Percentiles rank a stretch among this genome's conserved stretches.
phyloP scores from a whole-genome alignment of 2,888 invertebrate genomes.

The Orthosia gothica region DNA sequence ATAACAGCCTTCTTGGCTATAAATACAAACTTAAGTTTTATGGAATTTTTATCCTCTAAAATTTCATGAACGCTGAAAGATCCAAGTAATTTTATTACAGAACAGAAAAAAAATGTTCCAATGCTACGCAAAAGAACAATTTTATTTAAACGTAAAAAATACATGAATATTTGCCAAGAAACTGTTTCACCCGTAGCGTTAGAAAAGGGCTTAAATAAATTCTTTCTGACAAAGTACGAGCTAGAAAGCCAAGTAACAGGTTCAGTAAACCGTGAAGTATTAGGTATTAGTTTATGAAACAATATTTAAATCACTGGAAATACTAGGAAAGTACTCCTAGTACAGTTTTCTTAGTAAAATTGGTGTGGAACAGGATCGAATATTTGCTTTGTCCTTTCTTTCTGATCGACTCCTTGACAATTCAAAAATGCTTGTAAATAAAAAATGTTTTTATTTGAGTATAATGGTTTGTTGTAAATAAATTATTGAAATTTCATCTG shows the following conservation, averaged over 20 bases:
- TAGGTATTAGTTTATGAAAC: background rate
- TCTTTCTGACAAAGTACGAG: background rate
- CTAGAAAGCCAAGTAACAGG: background rate
- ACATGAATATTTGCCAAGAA: background rate
- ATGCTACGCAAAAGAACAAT: background rate
- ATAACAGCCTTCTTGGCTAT: too few relatives aligned
- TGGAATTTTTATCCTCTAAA: too few relatives aligned
- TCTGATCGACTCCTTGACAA: background rate
- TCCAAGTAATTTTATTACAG: background rate
- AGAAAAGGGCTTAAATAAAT: constrained; percentile 8
- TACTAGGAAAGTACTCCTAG: background rate
- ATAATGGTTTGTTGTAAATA: too few relatives aligned
- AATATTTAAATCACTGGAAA: background rate
- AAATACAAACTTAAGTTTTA: too few relatives aligned
- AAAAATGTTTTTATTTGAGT: too few relatives aligned
- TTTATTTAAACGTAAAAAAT: background rate
- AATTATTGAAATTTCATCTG: background rate
- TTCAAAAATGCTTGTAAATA: too few relatives aligned
- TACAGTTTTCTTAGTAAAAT: background rate
- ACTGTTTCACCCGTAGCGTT: background rate
- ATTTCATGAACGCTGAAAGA: too few relatives aligned
- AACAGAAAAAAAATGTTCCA: background rate
- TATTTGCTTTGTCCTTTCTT: background rate
- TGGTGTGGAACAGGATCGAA: background rate
- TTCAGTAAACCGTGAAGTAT: background rate